Base-by-base conservation (phyloP, 1,140 invertebrate genomes). In the Aradophagus sp. region DNA sequence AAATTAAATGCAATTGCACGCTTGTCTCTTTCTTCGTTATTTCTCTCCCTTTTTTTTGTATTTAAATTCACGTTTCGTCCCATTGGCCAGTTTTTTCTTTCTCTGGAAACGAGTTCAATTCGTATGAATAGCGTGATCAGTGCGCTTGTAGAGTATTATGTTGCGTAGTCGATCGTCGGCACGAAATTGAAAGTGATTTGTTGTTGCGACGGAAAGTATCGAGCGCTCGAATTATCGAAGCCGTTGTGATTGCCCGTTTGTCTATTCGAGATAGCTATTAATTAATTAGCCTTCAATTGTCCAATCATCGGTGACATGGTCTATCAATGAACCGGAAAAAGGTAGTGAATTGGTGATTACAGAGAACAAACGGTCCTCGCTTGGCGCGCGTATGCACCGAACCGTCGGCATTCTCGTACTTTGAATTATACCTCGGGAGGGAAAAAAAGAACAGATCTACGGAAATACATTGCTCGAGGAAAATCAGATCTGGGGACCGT, bases 241-340 rank as follows among this genome's bases (percentile, higher is more conserved):
- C 27, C 35, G 58, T 58, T 70, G 52, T 50, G 44, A 58, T 63
- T 63, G 52, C 59, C 53, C 48, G 31, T 61, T 66, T 62, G 44
- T 72, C 55, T 45, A 59, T 65, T 65, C 53, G 45, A 41, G 55
- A 59, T 58, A 47, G 53, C 68, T 77, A 75, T 77, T 77, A 80
- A 80, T 80, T 80, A 80, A 79, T 78, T 77, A 80, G 65, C 69
- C 45, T 29, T 72, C 41, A 77, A 79, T 70, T 65, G 63, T 53
- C 70, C 75, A 73, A 77, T 77, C 76, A 58, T 73, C 62, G 77
- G 50, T 70, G 59, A 73, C 63, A 36, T 59, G 70, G 41, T 69
- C 68, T 52, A 68, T 73, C 77, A 65, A 72, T 71, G 70, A 73
- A 77, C 66, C 62, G 75, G 42, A 74, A n/a, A n/a, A n/a, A n/a